A percentile compares a stretch with the other conserved stretches of the same genome.
These are phyloP conservation scores for Lysandra coridon DNA, from an alignment of 2,888 invertebrate genomes.

Conservation along the genomic window DNA sequence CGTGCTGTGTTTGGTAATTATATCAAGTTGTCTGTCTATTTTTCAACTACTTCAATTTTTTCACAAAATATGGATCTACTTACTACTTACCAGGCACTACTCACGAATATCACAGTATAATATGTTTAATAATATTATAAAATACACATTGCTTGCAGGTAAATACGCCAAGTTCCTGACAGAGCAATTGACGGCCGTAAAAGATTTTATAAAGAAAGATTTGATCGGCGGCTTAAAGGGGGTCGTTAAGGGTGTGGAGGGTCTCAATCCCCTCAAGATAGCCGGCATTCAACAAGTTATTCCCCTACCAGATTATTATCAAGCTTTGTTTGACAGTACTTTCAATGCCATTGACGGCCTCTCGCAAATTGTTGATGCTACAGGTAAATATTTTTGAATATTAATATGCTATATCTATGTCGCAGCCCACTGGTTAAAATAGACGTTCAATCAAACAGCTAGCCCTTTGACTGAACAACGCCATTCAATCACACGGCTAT, in stretches of 20 bases:
- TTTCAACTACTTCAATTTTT: background rate
- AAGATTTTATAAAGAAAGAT: conserved; percentile 70
- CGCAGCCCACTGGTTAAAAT: too few relatives aligned
- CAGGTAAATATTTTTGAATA: conserved; percentile 59
- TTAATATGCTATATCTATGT: background rate
- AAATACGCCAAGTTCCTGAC: conserved; percentile 64
- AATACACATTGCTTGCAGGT: conserved; percentile 47
- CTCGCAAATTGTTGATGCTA: conserved; percentile 80
- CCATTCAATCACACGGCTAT: too few relatives aligned
- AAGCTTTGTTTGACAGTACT: conserved; percentile 58
- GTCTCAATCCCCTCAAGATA: conserved; percentile 54
- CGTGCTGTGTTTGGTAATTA: conserved; percentile 78
- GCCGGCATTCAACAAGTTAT: conserved; percentile 50
- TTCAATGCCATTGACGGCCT: conserved; percentile 68
- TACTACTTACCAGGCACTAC: too few relatives aligned
- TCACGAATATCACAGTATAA: too few relatives aligned
- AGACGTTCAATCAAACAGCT: too few relatives aligned
- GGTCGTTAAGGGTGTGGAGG: conserved; percentile 57
- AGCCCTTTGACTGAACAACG: too few relatives aligned
- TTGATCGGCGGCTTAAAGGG: conserved; percentile 63
- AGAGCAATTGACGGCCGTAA: conserved; percentile 54
- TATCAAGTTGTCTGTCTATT: background rate
- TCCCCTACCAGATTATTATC: conserved; percentile 65
- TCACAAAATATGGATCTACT: too few relatives aligned
- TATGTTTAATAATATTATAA: too few relatives aligned